These are phyloP conservation scores for Polypedilum pembai DNA, from an alignment of 1,140 invertebrate species.

Conservation along the genomic window DNA sequence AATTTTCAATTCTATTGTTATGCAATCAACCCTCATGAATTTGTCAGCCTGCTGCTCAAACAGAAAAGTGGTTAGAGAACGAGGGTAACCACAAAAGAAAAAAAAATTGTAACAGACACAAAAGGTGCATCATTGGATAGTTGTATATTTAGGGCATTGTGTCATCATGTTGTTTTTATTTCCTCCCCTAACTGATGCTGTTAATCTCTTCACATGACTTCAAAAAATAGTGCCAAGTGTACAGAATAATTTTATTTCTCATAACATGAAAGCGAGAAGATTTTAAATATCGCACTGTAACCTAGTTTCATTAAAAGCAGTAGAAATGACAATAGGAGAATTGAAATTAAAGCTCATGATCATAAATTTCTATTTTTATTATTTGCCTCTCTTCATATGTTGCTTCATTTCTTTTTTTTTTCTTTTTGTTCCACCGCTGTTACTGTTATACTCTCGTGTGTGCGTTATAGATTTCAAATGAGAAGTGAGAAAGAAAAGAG, in stretches of 20 bases:
- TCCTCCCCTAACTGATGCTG: background rate
- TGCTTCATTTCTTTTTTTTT: background rate
- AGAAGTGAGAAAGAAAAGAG: background rate
- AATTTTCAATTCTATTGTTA: slow-evolving; percentile 23
- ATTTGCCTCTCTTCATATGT: background rate
- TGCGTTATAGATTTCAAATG: too few relatives aligned
- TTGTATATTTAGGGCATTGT: slow-evolving; percentile 9
- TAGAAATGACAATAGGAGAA: background rate
- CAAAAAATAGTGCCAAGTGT: slow-evolving; percentile 10
- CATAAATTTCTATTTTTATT: slow-evolving; percentile 3
- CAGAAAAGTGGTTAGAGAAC: background rate
- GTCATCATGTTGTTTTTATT: background rate
- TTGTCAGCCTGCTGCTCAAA: background rate
- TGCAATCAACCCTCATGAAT: slow-evolving; percentile 24
- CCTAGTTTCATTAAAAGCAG: background rate
- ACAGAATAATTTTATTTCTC: background rate
- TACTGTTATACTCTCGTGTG: too few relatives aligned
- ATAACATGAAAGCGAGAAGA: too few relatives aligned
- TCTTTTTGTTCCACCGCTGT: too few relatives aligned
- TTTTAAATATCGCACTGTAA: background rate
- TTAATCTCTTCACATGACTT: background rate
- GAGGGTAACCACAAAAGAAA: background rate
- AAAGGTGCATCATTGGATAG: background rate
- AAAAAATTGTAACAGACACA: background rate
- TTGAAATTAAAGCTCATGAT: background rate